Percentiles rank a stretch among this genome's conserved stretches.
Evolutionary conservation across 1,140 invertebrate species (phyloP).

Genomic region (Cherax destructor): DNA sequence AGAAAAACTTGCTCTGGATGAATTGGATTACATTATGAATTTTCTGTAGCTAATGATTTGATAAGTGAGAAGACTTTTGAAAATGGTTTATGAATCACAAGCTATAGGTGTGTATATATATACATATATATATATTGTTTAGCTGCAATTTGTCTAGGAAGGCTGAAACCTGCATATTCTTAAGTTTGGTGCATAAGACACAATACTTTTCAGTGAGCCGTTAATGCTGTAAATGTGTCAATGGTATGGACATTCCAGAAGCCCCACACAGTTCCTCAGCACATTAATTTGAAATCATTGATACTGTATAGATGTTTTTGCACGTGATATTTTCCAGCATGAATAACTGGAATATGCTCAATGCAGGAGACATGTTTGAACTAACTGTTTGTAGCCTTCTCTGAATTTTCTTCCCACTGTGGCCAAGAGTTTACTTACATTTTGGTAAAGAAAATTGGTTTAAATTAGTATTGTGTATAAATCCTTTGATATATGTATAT

Average conservation of each 20-base stretch:
- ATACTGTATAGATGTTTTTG: not conserved
- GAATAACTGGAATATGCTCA: not conserved
- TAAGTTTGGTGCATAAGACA: not conserved
- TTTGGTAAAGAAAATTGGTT: not conserved
- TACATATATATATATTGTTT: not conserved
- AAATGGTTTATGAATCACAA: not conserved
- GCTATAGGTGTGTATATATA: not conserved
- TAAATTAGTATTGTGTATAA: not conserved
- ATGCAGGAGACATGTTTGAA: not conserved
- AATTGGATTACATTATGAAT: not conserved
- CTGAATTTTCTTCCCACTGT: not conserved
- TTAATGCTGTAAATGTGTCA: not conserved
- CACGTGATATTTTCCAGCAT: not conserved
- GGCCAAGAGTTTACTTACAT: not conserved
- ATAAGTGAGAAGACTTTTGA: not conserved
- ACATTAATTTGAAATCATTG: not conserved
- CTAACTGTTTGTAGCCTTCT: not conserved
- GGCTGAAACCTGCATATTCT: not conserved
- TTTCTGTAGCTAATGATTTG: not conserved
- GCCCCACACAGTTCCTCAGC: conserved; percentile 1
- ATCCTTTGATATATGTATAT: not conserved
- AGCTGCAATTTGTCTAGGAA: not conserved
- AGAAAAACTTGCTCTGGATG: not conserved
- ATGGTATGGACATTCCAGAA: not conserved
- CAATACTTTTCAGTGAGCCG: not conserved